Base-by-base conservation (phyloP, 35 echinoderm and acorn worm species). In the Heliocidaris erythrogramma region DNA sequence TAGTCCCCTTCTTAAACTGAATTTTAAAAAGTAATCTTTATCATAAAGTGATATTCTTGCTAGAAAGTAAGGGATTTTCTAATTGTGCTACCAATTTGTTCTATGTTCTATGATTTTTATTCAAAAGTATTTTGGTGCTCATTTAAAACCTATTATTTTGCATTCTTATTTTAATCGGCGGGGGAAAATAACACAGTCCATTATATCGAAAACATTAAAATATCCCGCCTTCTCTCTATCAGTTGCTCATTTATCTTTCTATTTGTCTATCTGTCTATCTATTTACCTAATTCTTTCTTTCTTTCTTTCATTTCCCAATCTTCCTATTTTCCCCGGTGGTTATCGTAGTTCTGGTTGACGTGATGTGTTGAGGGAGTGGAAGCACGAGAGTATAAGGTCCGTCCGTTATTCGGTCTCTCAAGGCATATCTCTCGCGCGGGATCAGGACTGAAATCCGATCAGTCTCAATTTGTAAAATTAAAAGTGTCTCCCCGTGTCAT, bases 391-490 rank as follows among this genome's bases (percentile, higher is more conserved):
- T 27, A 13, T 56, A 12, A 21, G 91, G 49, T 89, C 87, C 47
- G 87, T 89, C 29, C 87, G 87, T 89, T 89, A 32, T 92, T 59
- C 24, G 30, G 48, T 92, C 91, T 52, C 91, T 30, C 16, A 56
- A 59, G 91, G 48, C 91, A 48, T 48, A 92, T 49, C 49, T 92
- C 29, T 92, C 47, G 48, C 32, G 91, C 32, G 91, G 49, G 47
- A 49, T 92, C 91, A 30, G 91, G 3, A 24, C 91, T 59, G 91
- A 92, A 92, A 92, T 92, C 91, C 91, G 91, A 92, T 92, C 91
- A 59, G 48, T 29, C 91, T 92, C 91, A 92, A 92, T 92, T 92
- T 92, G 91, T 92, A 92, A 92, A 92, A 92, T 92, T 92, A 92
- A 92, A 92, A 92, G 48, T 92, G 91, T 49, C 91, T 92, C 91